Evolutionary conservation across 2,113 vertebrate species (phyloP).

Genomic region (Spea bombifrons): DNA sequence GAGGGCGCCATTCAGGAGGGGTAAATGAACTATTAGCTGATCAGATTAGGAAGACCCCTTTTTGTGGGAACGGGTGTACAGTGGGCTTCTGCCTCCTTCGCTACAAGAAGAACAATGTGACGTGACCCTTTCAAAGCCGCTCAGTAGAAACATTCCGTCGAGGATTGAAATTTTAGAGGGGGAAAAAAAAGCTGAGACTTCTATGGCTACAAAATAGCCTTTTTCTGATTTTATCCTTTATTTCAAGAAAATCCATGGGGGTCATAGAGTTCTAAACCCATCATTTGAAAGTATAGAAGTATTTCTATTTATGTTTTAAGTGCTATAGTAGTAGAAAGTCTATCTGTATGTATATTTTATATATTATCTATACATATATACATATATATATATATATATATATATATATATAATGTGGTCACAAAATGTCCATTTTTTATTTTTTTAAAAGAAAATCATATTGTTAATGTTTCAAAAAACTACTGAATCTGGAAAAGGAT

Average conservation of each 20-base stretch:
- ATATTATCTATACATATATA: too few relatives aligned
- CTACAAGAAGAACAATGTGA: slow-evolving; percentile 13
- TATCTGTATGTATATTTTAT: too few relatives aligned
- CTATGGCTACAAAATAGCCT: background rate
- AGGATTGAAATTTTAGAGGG: slow-evolving; percentile 15
- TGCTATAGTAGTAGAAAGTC: too few relatives aligned
- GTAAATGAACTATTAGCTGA: slow-evolving; percentile 16
- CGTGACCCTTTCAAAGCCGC: slow-evolving; percentile 9
- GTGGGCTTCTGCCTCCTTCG: background rate
- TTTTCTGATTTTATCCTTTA: background rate
- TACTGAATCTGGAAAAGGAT: too few relatives aligned
- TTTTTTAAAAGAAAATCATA: too few relatives aligned
- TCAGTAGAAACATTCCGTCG: slow-evolving; percentile 24
- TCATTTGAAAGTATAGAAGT: too few relatives aligned
- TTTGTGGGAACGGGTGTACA: background rate
- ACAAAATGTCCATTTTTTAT: too few relatives aligned
- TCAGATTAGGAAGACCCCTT: slow-evolving; percentile 37
- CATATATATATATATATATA: too few relatives aligned
- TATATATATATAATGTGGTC: too few relatives aligned
- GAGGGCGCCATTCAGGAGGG: slow-evolving; percentile 25
- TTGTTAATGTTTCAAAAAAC: too few relatives aligned
- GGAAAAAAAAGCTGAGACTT: background rate
- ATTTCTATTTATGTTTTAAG: too few relatives aligned
- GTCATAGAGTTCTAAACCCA: background rate
- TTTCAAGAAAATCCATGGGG: background rate